These are phyloP conservation scores for Prionace glauca DNA, from an alignment of 2,797 vertebrate genomes.

Conservation along the genomic window DNA sequence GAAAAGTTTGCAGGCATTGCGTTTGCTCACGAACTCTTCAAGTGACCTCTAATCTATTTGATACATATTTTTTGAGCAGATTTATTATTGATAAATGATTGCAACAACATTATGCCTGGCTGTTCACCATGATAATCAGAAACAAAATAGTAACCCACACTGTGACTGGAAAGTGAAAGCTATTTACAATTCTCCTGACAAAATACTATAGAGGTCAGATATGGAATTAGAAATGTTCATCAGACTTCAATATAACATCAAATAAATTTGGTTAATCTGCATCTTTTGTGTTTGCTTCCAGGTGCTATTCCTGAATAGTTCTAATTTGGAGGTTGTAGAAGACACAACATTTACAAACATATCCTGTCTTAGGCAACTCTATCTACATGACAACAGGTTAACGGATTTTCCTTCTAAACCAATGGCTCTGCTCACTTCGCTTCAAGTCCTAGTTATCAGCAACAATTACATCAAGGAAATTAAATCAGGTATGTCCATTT, in stretches of 20 bases:
- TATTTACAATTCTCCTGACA: not conserved
- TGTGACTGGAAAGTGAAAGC: not conserved
- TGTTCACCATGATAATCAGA: not conserved
- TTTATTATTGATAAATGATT: not conserved
- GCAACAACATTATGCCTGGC: not conserved
- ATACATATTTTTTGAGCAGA: not conserved
- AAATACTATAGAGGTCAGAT: not conserved
- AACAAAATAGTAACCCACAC: too few species aligned
- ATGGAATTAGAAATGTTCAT: not conserved
- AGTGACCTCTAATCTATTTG: not conserved
- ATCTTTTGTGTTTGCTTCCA: not conserved
- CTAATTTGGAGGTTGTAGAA: slow-evolving; percentile 19
- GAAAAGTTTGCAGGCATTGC: not conserved
- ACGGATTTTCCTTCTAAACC: slow-evolving; percentile 20
- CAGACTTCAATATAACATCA: not conserved
- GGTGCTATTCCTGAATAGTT: slow-evolving; percentile 7
- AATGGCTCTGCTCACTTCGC: slow-evolving; percentile 20
- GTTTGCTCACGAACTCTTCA: not conserved
- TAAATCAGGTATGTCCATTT: slow-evolving; percentile 14
- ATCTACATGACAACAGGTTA: slow-evolving; percentile 34
- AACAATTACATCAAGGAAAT: slow-evolving; percentile 36
- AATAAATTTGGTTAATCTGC: not conserved
- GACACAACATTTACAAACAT: not conserved
- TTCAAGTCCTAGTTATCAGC: slow-evolving; percentile 21
- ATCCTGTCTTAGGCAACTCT: not conserved